Conservation (phyloP, 2,797 vertebrate genomes). For the Catharus ustulatus region DNA sequence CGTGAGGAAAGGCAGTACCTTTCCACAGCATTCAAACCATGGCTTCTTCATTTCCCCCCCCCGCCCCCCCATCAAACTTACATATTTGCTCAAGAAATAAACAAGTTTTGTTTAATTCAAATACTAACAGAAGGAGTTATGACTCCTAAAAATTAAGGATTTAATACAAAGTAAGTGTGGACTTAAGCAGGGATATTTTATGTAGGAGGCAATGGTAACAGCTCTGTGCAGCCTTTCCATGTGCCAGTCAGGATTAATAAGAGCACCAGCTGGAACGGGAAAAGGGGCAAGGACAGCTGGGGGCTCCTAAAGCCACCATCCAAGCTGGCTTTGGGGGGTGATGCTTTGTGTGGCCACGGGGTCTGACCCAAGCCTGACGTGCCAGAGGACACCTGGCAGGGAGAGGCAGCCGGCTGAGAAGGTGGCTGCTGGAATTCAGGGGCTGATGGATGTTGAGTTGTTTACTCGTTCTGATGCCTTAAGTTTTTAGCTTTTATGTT, state of each 20-base stretch:
- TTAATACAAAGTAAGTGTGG: background rate
- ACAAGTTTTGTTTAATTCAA: background rate
- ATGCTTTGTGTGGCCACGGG: rapidly evolving
- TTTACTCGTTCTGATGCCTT: background rate
- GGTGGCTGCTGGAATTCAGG: background rate
- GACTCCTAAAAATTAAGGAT: background rate
- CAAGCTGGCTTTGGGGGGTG: background rate
- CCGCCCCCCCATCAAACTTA: background rate
- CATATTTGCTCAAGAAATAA: background rate
- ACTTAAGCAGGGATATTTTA: background rate
- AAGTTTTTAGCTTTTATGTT: background rate
- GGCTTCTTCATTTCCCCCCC: rapidly evolving
- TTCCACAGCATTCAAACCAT: background rate
- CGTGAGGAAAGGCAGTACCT: background rate
- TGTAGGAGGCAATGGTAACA: background rate
- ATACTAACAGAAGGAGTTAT: background rate
- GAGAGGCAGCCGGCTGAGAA: background rate
- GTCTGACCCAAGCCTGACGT: background rate
- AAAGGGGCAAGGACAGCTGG: background rate
- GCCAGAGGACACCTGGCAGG: background rate
- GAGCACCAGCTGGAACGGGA: background rate
- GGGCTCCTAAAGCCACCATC: background rate
- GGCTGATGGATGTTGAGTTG: background rate
- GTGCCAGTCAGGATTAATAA: background rate
- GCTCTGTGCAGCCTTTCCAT: background rate